Base-by-base conservation (phyloP, 2,113 vertebrate genomes). In the Pseudorhombus dupliciocellatus region DNA sequence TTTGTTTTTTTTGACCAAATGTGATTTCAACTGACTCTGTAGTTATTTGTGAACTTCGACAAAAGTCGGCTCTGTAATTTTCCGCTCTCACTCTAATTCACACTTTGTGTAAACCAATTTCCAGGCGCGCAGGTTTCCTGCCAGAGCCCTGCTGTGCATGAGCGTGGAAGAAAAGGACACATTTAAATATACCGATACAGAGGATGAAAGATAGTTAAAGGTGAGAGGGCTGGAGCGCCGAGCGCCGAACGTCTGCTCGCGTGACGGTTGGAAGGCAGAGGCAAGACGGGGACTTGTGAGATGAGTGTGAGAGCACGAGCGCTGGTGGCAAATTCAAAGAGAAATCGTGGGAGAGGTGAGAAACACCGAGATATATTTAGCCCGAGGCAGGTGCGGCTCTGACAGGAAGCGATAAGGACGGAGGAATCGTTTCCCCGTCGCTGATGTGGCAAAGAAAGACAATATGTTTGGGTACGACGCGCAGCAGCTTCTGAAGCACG, bases 291-390 rank as follows among this genome's bases (percentile, higher is more conserved):
- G 76, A 80, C 44, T 26, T 63, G 54, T 0, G 12, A 86, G 70
- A 76, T 24, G 16, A 68, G 55, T 58, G 84, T 69, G 64, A 71
- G 69, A 85, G 76, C 30, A 3, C 54, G 66, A 80, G 75, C 15
- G 72, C 75, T 50, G 66, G 72, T 75, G 84, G 24, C 61, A 86
- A 75, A 84, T 73, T 78, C 64, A 77, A 83, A 79, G 16, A 64
- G 77, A 62, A 70, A 60, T 44, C 1, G 74, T 79, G 73, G 68
- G 63, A 84, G 70, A 81, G 74, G 78, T 79, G 83, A 85, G 84
- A 89, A 46, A 20, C 42, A 46, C 42, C 42, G 6, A 1, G 42
- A 77, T n/a, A 57, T 31, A 5, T 25, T 53, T 78, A 46, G 42
- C 42, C 11, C 15, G 20, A 24, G 59, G 66, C 81, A 88, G 84